These are phyloP conservation scores for Malurus melanocephalus DNA, from an alignment of 2,113 vertebrate species.

Conservation along the genomic window DNA sequence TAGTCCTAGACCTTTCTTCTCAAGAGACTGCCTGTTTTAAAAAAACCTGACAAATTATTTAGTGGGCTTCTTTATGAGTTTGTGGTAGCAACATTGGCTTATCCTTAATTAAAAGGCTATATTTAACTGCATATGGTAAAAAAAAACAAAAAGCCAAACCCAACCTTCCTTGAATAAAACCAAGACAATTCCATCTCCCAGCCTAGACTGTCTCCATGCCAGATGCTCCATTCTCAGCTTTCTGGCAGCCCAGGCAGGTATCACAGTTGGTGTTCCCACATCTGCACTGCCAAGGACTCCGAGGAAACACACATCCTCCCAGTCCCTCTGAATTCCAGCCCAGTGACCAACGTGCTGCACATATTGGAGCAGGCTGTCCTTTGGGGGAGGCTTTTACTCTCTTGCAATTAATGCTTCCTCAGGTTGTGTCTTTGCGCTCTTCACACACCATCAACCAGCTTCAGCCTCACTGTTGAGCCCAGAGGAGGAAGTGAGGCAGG, in stretches of 20 bases:
- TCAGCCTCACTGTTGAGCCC: neutral
- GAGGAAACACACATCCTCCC: conserved; percentile 3
- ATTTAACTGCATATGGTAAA: conserved; percentile 11
- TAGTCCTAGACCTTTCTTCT: neutral
- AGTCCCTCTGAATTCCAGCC: conserved; percentile 3
- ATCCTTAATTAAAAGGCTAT: conserved; percentile 10
- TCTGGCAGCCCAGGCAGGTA: neutral
- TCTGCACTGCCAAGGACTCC: neutral
- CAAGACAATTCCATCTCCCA: neutral
- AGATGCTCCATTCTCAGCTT: neutral
- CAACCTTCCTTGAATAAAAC: neutral
- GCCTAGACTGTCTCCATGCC: neutral
- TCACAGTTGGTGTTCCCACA: neutral
- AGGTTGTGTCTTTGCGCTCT: neutral
- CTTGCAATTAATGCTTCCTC: neutral
- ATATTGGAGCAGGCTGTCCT: neutral
- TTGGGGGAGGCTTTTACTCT: neutral
- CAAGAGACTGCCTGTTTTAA: neutral
- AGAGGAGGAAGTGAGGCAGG: neutral
- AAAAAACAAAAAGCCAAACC: neutral
- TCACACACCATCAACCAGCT: neutral
- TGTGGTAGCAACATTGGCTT: neutral
- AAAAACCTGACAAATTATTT: conserved; percentile 6
- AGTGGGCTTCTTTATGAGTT: neutral
- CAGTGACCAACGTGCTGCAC: neutral